Conservation (phyloP, 2,888 invertebrate genomes). For the Hymenopus coronatus region DNA sequence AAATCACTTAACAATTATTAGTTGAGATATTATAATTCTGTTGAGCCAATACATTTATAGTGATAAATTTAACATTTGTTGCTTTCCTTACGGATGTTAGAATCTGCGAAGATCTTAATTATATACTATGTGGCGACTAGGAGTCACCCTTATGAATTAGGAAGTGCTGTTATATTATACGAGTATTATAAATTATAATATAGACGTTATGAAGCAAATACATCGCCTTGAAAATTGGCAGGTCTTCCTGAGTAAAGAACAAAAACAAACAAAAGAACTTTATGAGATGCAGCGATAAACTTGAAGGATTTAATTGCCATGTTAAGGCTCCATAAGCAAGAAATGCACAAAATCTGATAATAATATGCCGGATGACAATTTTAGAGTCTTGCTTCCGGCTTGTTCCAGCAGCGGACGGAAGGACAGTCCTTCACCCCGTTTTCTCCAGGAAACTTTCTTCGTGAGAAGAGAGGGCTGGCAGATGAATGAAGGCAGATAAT, state of each 20-base stretch:
- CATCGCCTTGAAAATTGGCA: background rate
- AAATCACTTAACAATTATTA: no score
- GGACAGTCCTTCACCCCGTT: constrained; percentile 11
- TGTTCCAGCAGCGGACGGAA: background rate
- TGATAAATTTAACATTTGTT: no score
- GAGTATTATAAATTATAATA: no score
- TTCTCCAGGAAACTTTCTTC: background rate
- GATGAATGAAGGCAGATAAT: constrained; percentile 9
- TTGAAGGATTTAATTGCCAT: background rate
- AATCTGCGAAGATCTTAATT: no score
- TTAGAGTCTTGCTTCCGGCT: background rate
- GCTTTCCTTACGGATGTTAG: no score
- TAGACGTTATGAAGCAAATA: no score
- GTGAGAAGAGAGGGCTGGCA: background rate
- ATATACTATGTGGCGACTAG: no score
- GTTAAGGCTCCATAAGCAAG: background rate
- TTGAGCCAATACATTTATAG: no score
- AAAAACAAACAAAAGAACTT: background rate
- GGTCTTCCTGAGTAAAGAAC: background rate
- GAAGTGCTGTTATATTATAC: no score
- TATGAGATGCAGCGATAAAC: background rate
- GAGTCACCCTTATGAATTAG: no score
- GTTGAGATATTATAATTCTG: no score
- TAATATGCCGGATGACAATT: background rate
- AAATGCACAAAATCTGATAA: background rate